Evolutionary conservation across 2,113 vertebrate genomes (phyloP).

Genomic region (Camelus dromedarius): DNA sequence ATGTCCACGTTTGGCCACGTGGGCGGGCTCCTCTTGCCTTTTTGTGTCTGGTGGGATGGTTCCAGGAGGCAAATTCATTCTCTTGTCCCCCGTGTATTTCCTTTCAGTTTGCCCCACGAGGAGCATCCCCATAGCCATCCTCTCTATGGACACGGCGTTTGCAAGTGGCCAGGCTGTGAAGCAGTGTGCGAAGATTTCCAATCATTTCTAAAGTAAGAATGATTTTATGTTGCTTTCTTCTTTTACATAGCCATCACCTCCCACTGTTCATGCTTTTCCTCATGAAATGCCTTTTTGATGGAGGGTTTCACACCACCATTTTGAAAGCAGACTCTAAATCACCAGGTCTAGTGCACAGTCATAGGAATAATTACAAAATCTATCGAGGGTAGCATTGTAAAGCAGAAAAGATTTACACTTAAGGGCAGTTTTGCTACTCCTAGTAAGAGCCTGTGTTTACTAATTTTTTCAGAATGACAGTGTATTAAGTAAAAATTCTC

Average conservation of each 20-base stretch:
- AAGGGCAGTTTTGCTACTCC: not conserved
- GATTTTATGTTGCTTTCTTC: slow-evolving; percentile 57
- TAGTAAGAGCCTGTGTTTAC: not conserved
- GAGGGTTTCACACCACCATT: not conserved
- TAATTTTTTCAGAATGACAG: not conserved
- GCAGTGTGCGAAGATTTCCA: slow-evolving; percentile 98
- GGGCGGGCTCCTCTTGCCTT: not conserved
- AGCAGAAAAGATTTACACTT: not conserved
- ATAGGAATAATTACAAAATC: not conserved
- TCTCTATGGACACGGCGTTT: slow-evolving; percentile 98
- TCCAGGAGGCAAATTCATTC: not conserved
- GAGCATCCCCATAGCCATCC: slow-evolving; percentile 95
- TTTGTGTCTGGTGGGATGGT: not conserved
- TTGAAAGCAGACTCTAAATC: not conserved
- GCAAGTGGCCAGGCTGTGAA: slow-evolving; percentile 99
- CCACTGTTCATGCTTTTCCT: slow-evolving; percentile 63
- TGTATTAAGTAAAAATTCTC: not conserved
- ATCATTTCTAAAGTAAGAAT: slow-evolving; percentile 98
- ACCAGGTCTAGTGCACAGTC: not conserved
- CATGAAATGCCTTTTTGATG: not conserved
- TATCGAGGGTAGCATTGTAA: not conserved
- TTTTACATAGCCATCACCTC: slow-evolving; percentile 74
- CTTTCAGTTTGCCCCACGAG: slow-evolving; percentile 92
- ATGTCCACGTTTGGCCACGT: not conserved
- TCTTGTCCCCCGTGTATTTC: slow-evolving; percentile 58